Evolutionary conservation across 2,888 invertebrate species (phyloP).

Genomic region (Cantharis rustica): DNA sequence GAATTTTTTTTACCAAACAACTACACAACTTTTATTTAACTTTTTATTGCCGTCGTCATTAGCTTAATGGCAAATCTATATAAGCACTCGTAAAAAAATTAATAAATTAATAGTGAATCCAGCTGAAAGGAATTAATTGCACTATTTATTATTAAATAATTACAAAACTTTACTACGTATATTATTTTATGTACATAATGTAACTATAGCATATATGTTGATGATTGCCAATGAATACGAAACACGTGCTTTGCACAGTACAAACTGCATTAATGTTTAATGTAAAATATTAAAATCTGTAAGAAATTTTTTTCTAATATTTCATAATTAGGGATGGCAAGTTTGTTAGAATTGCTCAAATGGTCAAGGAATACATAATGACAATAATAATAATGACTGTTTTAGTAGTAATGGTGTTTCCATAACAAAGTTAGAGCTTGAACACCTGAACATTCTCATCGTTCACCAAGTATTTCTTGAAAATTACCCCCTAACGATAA

Average conservation of each 20-base stretch:
- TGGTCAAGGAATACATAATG: slow-evolving; percentile 49
- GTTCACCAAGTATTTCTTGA: slow-evolving; percentile 43
- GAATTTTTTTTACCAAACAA: slow-evolving; percentile 33
- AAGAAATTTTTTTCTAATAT: too few relatives aligned
- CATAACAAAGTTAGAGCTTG: slow-evolving; percentile 52
- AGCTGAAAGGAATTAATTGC: not conserved
- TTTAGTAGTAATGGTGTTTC: slow-evolving; percentile 54
- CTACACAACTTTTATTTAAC: not conserved
- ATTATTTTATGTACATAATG: too few relatives aligned
- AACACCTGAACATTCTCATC: slow-evolving; percentile 50
- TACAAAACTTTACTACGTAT: not conserved
- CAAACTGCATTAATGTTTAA: not conserved
- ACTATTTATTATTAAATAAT: not conserved
- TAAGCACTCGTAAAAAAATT: not conserved
- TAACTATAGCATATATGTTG: too few relatives aligned
- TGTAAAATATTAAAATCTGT: not conserved
- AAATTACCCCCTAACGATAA: slow-evolving; percentile 47
- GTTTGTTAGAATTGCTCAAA: slow-evolving; percentile 11
- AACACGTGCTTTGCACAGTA: not conserved
- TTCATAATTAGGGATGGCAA: too few relatives aligned
- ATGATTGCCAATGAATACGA: not conserved
- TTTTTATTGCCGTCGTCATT: not conserved
- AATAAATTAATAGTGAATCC: not conserved
- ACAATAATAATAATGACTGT: slow-evolving; percentile 52
- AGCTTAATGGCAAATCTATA: slow-evolving; percentile 1